Evolutionary conservation across 1,140 invertebrate species (phyloP).

Genomic region (Heterodera schachtii): DNA sequence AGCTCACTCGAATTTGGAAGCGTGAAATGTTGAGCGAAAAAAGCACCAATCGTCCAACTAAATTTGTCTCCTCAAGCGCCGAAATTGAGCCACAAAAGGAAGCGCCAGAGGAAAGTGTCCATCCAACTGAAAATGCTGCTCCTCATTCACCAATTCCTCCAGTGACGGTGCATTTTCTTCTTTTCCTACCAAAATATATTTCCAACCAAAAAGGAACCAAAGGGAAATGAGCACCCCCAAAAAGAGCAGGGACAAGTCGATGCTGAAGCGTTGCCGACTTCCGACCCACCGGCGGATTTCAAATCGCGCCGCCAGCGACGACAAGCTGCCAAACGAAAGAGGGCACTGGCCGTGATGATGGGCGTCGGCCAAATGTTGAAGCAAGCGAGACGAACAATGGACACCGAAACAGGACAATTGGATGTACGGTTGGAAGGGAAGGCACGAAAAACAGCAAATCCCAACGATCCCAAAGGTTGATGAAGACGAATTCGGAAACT

Average conservation of each 20-base stretch:
- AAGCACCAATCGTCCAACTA: conserved; percentile 11
- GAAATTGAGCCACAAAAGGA: not conserved
- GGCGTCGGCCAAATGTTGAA: conserved; percentile 21
- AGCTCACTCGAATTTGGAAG: conserved; percentile 28
- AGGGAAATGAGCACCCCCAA: not conserved
- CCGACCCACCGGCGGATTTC: not conserved
- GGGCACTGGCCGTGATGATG: conserved; percentile 13
- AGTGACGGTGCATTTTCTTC: not conserved
- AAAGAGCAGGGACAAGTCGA: not conserved
- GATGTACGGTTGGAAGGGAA: conserved; percentile 4
- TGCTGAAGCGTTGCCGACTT: not conserved
- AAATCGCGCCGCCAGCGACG: not conserved
- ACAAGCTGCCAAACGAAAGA: not conserved
- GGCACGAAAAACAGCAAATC: too few relatives aligned
- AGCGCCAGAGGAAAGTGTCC: not conserved
- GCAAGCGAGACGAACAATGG: conserved; percentile 10
- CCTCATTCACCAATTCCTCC: not conserved
- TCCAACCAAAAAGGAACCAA: not conserved
- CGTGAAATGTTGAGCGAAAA: conserved; percentile 23
- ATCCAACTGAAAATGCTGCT: not conserved
- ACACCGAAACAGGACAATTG: conserved; percentile 18
- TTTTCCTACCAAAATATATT: not conserved
- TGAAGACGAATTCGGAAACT: conserved; percentile 30
- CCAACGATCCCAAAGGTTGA: conserved; percentile 17
- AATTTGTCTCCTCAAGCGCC: conserved; percentile 16